Conservation (phyloP, 2,113 vertebrate species). For the Ailurus styani region DNA sequence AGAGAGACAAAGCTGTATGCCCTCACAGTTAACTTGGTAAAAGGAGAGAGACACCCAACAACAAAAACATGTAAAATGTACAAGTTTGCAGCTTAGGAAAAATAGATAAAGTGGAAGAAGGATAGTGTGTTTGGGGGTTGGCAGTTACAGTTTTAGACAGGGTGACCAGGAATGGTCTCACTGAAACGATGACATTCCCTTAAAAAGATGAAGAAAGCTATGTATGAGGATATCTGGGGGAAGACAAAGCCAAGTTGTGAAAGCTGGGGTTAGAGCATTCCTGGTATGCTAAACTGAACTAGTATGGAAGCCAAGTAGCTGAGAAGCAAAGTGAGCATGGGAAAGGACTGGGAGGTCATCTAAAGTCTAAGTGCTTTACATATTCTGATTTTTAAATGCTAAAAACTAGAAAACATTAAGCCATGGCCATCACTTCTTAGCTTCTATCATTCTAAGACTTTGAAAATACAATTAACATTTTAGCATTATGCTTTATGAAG, state of each 20-base stretch:
- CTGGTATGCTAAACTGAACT: no score
- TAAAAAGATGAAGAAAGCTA: not conserved
- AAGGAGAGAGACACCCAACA: not conserved
- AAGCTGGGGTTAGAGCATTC: not conserved
- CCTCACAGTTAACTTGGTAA: not conserved
- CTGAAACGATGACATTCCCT: not conserved
- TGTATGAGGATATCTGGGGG: not conserved
- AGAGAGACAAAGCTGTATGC: not conserved
- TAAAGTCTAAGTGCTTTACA: no score
- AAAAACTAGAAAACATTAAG: not conserved
- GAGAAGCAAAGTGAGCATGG: not conserved
- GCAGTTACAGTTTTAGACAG: not conserved
- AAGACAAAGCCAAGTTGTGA: not conserved
- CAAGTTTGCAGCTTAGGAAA: not conserved
- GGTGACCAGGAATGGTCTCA: not conserved
- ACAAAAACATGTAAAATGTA: not conserved
- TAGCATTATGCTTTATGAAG: not conserved
- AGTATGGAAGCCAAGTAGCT: rapidly evolving
- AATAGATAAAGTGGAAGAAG: not conserved
- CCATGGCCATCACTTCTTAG: not conserved
- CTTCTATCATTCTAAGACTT: not conserved
- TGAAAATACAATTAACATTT: not conserved
- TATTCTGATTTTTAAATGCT: not conserved
- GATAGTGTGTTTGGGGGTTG: rapidly evolving
- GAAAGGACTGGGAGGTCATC: not conserved